Percentiles rank a stretch among this genome's conserved stretches.
phyloP scores from a whole-genome alignment of 2,888 invertebrate genomes.

The Teinopalpus imperialis region DNA sequence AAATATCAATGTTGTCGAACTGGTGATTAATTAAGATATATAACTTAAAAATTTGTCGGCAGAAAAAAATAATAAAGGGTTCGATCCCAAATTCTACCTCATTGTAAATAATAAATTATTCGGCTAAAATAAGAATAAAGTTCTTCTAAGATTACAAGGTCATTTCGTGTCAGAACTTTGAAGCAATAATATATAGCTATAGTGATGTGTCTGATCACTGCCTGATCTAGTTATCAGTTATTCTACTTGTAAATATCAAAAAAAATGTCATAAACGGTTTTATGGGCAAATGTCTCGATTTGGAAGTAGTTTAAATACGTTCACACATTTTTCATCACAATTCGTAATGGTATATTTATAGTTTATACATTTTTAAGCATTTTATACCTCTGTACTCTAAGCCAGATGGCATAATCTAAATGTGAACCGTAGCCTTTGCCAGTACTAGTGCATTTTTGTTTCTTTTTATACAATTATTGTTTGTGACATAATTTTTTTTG shows the following conservation, averaged over 20 bases:
- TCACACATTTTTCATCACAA: conserved; percentile 35
- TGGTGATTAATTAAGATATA: conserved; percentile 14
- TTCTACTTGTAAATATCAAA: conserved; percentile 31
- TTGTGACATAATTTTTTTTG: conserved; percentile 47
- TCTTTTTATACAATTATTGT: conserved; percentile 49
- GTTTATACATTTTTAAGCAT: conserved; percentile 29
- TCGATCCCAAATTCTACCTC: conserved; percentile 73
- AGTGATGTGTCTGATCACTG: conserved; percentile 45
- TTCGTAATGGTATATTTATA: conserved; percentile 22
- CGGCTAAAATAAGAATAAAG: conserved; percentile 68
- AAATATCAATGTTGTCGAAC: conserved; percentile 2
- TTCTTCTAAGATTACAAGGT: conserved; percentile 49
- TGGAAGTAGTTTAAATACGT: neutral
- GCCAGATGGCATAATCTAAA: conserved; percentile 17
- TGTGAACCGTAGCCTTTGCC: conserved; percentile 49
- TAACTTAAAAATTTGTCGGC: conserved; percentile 43
- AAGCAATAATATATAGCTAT: conserved; percentile 65
- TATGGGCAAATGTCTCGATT: conserved; percentile 26
- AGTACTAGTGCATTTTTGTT: conserved; percentile 71
- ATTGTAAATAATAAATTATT: conserved; percentile 72
- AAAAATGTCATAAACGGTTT: conserved; percentile 33
- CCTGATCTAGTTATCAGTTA: conserved; percentile 43
- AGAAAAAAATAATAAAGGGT: conserved; percentile 66
- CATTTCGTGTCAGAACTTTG: conserved; percentile 48
- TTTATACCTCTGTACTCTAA: conserved; percentile 24